Base-by-base conservation (phyloP, 92 coral and sea anemone genomes). In the Nematostella vectensis region DNA sequence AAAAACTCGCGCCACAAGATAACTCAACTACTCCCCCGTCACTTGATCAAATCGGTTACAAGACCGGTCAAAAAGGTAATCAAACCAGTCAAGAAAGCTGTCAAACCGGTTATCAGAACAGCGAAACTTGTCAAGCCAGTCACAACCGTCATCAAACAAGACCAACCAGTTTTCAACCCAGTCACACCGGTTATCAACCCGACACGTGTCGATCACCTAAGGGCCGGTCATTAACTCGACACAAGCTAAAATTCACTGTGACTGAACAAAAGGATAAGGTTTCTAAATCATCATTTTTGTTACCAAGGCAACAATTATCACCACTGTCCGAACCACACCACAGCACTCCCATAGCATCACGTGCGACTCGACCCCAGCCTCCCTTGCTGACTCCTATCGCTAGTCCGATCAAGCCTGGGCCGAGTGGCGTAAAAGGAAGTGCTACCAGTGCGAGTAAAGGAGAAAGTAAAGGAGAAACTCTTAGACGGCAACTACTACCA, bases 401-500 rank as follows among this genome's bases (percentile, higher is more conserved):
- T n/a, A 25, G 62, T 11, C 40, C 58, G 0, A 16, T 45, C 19
- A 43, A 47, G 45, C 54, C 19, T 6, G 1, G 48, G 12, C 37
- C 53, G 19, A 11, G 24, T 2, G 79, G 64, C n/a, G n/a, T n/a
- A n/a, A n/a, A n/a, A n/a, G n/a, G n/a, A n/a, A 4, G 51, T 30
- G 49, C 29, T 10, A 22, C 16, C 50, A 63, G 29, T 10, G n/a
- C 54, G 4, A 3, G n/a, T 12, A 4, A 4, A 12, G 17, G 36
- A 22, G 44, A 16, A 54, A 18, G 2, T 4, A 25, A 3, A 17
- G 58, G 43, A 12, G 56, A 18, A 51, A 15, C 65, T 4, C 62
- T 81, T 25, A 72, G 94, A 23, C 75, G 81, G 22, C 87, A 77
- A 57, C 61, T 83, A 13, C 44, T 88, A 25, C 62, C 79, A 36